A percentile compares a stretch with the other conserved stretches of the same genome.
Evolutionary conservation across 2,888 invertebrate genomes (phyloP).

Genomic region (Chrysodeixis includens): DNA sequence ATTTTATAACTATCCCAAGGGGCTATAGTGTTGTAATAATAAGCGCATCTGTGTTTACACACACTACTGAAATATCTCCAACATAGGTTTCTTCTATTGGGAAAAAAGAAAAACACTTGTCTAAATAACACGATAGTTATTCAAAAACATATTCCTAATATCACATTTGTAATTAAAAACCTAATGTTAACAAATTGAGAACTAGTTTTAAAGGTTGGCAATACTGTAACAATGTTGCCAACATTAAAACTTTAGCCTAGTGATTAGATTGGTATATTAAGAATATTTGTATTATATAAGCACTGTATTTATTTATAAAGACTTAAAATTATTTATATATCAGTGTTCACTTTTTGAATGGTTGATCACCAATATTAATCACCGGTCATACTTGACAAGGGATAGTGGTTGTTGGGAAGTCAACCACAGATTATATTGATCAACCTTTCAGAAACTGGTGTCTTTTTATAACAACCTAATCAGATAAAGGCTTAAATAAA

Average conservation of each 20-base stretch:
- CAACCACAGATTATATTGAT: too few species aligned
- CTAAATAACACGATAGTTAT: constrained; percentile 22
- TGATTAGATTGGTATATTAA: constrained; percentile 70
- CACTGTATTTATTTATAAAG: constrained; percentile 57
- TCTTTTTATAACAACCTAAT: constrained; percentile 51
- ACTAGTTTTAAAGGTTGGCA: constrained; percentile 22
- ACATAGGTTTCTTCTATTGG: neutral
- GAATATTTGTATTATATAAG: constrained; percentile 62
- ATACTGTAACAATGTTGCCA: constrained; percentile 37
- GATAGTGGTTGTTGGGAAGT: too few species aligned
- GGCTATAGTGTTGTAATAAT: neutral
- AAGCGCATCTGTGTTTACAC: neutral
- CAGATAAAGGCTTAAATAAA: constrained; percentile 27
- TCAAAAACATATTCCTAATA: neutral
- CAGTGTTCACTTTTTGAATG: neutral
- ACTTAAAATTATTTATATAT: constrained; percentile 41
- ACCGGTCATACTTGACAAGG: too few species aligned
- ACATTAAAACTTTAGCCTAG: constrained; percentile 45
- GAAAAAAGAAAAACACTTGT: neutral
- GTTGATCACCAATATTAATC: too few species aligned
- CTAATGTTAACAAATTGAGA: constrained; percentile 38
- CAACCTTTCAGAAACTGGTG: neutral
- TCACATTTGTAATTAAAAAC: constrained; percentile 15
- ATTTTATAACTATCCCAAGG: too few species aligned
- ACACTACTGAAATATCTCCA: neutral